phyloP scores from a whole-genome alignment of 2,888 invertebrate genomes.

The Nemapogon koenigi region DNA sequence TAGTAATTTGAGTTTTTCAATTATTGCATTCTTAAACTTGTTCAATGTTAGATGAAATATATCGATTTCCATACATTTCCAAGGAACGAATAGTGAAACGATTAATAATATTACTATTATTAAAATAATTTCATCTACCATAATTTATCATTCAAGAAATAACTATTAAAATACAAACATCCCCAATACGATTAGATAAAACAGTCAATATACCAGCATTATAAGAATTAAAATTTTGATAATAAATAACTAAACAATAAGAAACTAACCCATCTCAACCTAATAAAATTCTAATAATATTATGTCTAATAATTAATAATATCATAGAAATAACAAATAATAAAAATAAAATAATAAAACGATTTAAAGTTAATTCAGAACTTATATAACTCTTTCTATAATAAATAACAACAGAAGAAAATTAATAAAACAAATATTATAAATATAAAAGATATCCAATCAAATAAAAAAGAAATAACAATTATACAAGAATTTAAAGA shows the following conservation, averaged over 20 bases:
- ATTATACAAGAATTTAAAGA: constrained; percentile 50
- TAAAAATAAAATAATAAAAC: constrained; percentile 70
- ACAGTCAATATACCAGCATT: constrained; percentile 76
- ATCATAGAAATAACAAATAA: constrained; percentile 73
- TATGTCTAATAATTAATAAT: constrained; percentile 72
- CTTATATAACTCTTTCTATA: constrained; percentile 71
- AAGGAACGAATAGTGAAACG: too few relatives aligned
- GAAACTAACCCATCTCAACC: constrained; percentile 76
- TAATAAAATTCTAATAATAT: constrained; percentile 73
- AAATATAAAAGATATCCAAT: constrained; percentile 71
- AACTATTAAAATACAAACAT: constrained; percentile 69
- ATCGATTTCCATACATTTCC: too few relatives aligned
- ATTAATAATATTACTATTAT: too few relatives aligned
- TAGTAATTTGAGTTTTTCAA: too few relatives aligned
- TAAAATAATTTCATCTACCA: constrained; percentile 62
- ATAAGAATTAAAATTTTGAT: constrained; percentile 72
- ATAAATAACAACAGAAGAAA: constrained; percentile 69
- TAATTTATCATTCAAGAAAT: constrained; percentile 65
- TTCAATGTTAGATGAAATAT: too few relatives aligned
- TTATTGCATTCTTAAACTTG: too few relatives aligned
- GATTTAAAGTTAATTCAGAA: constrained; percentile 61
- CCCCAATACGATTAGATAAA: constrained; percentile 76
- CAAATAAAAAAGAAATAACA: constrained; percentile 64
- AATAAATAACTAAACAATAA: constrained; percentile 77
- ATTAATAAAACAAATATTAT: constrained; percentile 69